phyloP scores from a whole-genome alignment of 2,113 vertebrate species.

The Colinus virginianus region DNA sequence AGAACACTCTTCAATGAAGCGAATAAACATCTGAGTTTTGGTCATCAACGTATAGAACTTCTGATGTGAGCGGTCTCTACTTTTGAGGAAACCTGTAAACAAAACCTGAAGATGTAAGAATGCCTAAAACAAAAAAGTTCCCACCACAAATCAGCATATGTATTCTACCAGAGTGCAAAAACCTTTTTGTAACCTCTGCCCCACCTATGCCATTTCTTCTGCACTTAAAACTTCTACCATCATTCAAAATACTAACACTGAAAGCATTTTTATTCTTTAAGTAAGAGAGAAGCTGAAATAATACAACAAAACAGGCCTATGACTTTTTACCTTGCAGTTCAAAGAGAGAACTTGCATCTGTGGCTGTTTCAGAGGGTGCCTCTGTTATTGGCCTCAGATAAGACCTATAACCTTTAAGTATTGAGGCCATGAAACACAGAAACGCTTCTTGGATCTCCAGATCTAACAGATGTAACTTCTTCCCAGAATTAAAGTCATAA shows the following conservation, averaged over 20 bases:
- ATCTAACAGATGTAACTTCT: conserved; percentile 91
- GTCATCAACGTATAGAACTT: conserved; percentile 98
- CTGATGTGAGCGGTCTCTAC: conserved; percentile 96
- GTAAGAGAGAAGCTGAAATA: neutral
- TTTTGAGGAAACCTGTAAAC: conserved; percentile 91
- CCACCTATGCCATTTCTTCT: neutral
- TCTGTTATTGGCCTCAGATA: conserved; percentile 96
- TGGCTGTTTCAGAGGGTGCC: conserved; percentile 97
- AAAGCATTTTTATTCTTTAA: neutral
- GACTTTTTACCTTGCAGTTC: conserved; percentile 90
- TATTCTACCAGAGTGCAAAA: accelerated
- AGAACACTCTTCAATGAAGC: conserved; percentile 98
- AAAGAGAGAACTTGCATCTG: conserved; percentile 95
- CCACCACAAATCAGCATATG: neutral
- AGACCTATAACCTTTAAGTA: conserved; percentile 95
- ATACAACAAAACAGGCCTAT: neutral
- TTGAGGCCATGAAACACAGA: conserved; percentile 96
- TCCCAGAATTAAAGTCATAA: conserved; percentile 89
- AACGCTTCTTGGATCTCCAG: conserved; percentile 98
- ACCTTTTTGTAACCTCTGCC: neutral
- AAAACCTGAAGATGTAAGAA: conserved; percentile 20
- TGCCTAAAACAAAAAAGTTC: neutral
- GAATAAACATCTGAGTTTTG: conserved; percentile 99
- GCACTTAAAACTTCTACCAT: neutral
- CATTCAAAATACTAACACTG: neutral